Evolutionary conservation across 2,888 invertebrate species (phyloP).

Genomic region (Branchellion lobata): DNA sequence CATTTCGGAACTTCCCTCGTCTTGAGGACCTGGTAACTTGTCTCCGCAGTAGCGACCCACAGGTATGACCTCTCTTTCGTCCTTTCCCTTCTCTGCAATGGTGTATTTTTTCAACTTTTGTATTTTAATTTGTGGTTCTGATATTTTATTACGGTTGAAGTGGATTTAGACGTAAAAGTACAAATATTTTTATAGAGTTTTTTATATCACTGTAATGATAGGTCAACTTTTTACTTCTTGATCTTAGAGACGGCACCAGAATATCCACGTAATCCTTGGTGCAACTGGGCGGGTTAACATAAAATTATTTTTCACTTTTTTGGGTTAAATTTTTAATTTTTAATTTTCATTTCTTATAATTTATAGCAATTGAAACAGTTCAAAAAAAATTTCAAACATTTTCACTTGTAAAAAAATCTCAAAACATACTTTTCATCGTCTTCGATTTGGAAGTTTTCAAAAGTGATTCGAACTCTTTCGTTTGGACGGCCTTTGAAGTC

Average conservation of each 20-base stretch:
- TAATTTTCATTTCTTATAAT: background rate
- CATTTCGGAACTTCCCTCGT: constrained; percentile 78
- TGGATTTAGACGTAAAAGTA: background rate
- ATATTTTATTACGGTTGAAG: background rate
- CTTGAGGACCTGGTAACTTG: constrained; percentile 89
- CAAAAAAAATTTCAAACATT: background rate
- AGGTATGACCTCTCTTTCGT: constrained; percentile 61
- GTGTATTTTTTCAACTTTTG: too few species aligned
- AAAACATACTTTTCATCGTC: constrained; percentile 42
- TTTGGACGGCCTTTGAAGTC: constrained; percentile 59
- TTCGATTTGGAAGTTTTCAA: constrained; percentile 55
- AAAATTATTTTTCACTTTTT: background rate
- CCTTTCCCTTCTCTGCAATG: background rate
- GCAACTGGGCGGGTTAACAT: constrained; percentile 52
- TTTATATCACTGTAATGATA: too few species aligned
- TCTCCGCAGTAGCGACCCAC: constrained; percentile 87
- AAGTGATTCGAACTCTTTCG: constrained; percentile 57
- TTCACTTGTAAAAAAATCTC: background rate
- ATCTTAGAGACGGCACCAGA: constrained; percentile 4
- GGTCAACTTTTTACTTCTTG: background rate
- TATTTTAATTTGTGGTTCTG: too few species aligned
- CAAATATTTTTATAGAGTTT: too few species aligned
- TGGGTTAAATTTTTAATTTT: background rate
- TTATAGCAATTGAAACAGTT: too few species aligned
- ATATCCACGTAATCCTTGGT: constrained; percentile 55